phyloP scores from a whole-genome alignment of 1,140 invertebrate genomes.

The Bradynema listronoti region DNA sequence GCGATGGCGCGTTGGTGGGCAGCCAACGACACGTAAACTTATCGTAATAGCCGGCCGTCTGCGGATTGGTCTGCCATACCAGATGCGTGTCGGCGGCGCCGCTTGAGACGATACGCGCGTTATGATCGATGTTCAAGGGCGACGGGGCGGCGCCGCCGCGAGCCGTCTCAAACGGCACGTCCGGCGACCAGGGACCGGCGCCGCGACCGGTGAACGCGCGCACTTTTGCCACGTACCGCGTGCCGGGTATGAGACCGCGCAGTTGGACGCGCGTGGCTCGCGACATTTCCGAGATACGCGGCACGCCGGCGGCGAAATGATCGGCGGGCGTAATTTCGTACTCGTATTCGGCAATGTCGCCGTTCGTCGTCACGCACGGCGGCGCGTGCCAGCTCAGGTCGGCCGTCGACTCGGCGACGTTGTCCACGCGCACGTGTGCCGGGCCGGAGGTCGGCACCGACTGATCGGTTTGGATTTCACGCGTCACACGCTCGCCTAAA shows the following conservation, averaged over 20 bases:
- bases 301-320: conserved; percentile 33
- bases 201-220: conserved; percentile 51
- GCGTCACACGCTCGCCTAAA: conserved; percentile 47
- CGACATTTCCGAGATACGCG: conserved; percentile 43
- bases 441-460: conserved; percentile 51
- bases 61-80: conserved; percentile 51
- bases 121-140: conserved; percentile 4
- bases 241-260: conserved; percentile 36
- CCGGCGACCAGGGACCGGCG: conserved; percentile 53
- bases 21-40: conserved; percentile 54
- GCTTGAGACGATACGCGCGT: conserved; percentile 47
- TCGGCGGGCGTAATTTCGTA: conserved; percentile 52
- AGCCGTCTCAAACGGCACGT: conserved; percentile 49
- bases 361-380: conserved; percentile 54
- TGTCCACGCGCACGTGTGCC: conserved; percentile 46
- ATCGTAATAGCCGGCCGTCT: conserved; percentile 44
- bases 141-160: conserved; percentile 4
- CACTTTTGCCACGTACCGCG: conserved; percentile 46
- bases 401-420: conserved; percentile 33
- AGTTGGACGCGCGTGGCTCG: conserved; percentile 47
- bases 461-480: conserved; percentile 57
- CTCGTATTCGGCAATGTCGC: conserved; percentile 56
- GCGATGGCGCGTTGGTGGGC: conserved; percentile 36
- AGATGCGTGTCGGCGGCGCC: conserved; percentile 51
- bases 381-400: conserved; percentile 55